phyloP scores from a whole-genome alignment of 2,113 vertebrate species.

The Macquaria ambigua region DNA sequence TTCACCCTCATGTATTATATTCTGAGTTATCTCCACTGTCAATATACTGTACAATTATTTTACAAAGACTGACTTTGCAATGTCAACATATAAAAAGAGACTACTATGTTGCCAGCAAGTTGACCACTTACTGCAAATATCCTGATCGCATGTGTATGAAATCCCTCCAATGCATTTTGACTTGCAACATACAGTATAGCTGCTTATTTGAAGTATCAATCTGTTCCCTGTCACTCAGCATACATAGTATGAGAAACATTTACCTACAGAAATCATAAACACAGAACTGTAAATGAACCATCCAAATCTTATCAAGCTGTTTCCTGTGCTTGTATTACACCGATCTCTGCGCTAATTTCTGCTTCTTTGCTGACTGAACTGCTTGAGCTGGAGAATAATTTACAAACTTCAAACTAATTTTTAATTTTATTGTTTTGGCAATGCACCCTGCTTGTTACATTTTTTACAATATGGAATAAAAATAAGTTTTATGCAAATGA shows the following conservation, averaged over 20 bases:
- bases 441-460: conserved; percentile 1
- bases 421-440: not conserved
- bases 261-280: not conserved
- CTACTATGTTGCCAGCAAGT: not conserved
- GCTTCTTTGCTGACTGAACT: conserved; percentile 9
- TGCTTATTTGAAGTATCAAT: not conserved
- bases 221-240: not conserved
- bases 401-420: not conserved
- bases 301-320: not conserved
- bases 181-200: not conserved
- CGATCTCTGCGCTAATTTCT: not conserved
- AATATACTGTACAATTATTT: not conserved
- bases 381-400: conserved; percentile 3
- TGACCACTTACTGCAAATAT: not conserved
- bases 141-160: conserved; percentile 14
- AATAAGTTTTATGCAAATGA: conserved; percentile 11
- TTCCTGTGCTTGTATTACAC: not conserved
- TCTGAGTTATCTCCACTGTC: not conserved
- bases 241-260: not conserved
- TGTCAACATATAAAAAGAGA: not conserved
- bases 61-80: not conserved
- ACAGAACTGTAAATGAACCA: not conserved
- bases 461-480: conserved; percentile 2
- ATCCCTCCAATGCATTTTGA: conserved; percentile 31
- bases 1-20: conserved; percentile 7